Conservation (phyloP, 2,113 vertebrate genomes). For the Limnothrissa miodon region DNA sequence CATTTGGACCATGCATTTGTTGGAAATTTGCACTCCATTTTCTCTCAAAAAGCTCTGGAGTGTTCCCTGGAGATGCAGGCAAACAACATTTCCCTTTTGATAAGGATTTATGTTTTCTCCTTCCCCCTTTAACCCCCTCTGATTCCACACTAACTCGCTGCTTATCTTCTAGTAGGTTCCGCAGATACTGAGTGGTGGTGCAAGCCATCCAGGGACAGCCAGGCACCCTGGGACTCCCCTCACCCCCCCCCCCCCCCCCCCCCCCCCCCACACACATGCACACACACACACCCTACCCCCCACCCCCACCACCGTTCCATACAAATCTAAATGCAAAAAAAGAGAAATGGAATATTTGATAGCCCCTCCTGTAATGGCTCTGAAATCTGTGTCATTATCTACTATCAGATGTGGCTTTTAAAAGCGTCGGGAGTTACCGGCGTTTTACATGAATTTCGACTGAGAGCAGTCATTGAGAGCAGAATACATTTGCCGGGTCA, state of each 20-base stretch:
- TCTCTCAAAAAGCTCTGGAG: conserved; percentile 26
- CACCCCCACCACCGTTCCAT: conserved; percentile 33
- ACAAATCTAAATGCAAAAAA: conserved; percentile 53
- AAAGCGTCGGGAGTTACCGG: conserved; percentile 59
- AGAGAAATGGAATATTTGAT: conserved; percentile 65
- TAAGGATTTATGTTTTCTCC: conserved; percentile 50
- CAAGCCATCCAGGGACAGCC: conserved; percentile 21
- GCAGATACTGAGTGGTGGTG: conserved; percentile 44
- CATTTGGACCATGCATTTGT: not conserved
- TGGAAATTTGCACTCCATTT: conserved; percentile 16
- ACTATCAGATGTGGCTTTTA: conserved; percentile 63
- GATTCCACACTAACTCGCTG: conserved; percentile 22
- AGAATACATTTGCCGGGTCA: conserved; percentile 67
- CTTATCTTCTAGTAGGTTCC: conserved; percentile 43
- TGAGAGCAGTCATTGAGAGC: conserved; percentile 54
- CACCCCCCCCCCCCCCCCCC: conserved; percentile 34
- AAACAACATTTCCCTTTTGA: conserved; percentile 45
- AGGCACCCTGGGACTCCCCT: conserved; percentile 50
- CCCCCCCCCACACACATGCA: too few relatives aligned
- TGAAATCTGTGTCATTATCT: conserved; percentile 71
- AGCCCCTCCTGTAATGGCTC: conserved; percentile 62
- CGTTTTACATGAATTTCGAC: conserved; percentile 69
- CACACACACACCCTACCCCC: too few relatives aligned
- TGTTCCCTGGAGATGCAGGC: conserved; percentile 42
- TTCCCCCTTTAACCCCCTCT: conserved; percentile 35